A percentile compares a stretch with the other conserved stretches of the same genome.
Evolutionary conservation across 2,113 vertebrate genomes (phyloP).

Genomic region (Sander vitreus): DNA sequence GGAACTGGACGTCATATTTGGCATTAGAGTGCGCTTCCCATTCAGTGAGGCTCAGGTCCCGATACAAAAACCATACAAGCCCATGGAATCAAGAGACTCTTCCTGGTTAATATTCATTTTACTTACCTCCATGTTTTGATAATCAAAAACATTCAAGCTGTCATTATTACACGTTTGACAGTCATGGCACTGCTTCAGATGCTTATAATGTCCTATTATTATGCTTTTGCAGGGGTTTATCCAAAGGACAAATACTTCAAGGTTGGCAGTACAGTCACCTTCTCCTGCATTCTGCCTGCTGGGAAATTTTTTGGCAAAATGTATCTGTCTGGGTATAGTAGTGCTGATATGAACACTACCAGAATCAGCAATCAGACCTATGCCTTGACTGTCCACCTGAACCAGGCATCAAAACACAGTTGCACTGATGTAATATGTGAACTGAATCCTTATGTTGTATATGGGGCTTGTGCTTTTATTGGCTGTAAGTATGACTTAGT

Average conservation of each 20-base stretch:
- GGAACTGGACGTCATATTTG: conserved; percentile 76
- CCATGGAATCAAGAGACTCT: conserved; percentile 46
- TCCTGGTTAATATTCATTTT: conserved; percentile 52
- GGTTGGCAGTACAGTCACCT: conserved; percentile 64
- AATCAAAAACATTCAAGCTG: neutral
- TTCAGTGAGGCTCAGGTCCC: conserved; percentile 63
- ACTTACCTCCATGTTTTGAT: neutral
- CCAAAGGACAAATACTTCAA: conserved; percentile 65
- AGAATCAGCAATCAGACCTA: conserved; percentile 32
- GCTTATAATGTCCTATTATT: neutral
- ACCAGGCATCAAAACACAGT: accelerated
- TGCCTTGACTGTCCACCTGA: conserved; percentile 31
- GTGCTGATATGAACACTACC: accelerated
- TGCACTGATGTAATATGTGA: conserved; percentile 16
- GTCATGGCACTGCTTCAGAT: neutral
- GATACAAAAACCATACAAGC: conserved; percentile 37
- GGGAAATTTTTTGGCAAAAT: neutral
- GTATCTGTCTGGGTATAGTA: accelerated
- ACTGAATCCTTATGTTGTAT: accelerated
- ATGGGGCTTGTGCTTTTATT: conserved; percentile 4
- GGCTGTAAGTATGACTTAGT: conserved; percentile 64
- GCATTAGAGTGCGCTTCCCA: conserved; percentile 69
- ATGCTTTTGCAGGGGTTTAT: conserved; percentile 54
- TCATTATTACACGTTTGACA: neutral
- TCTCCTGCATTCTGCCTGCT: conserved; percentile 75